Conservation (phyloP, 2,888 invertebrate species). For the Aquatica leii region DNA sequence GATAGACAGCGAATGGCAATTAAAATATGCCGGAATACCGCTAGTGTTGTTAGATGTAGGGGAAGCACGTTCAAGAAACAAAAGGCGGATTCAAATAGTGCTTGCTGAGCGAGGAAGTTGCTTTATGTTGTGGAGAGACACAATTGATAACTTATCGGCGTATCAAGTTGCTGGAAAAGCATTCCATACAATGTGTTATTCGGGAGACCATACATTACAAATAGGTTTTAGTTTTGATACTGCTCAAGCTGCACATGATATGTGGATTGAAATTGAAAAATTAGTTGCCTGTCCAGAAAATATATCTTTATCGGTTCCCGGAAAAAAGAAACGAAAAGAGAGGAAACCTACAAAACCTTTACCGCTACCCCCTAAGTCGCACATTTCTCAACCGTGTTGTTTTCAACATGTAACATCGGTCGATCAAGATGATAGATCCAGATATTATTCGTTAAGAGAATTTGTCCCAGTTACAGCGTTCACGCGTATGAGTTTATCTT, state of each 20-base stretch:
- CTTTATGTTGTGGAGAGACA: slow-evolving; percentile 83
- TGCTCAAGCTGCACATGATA: slow-evolving; percentile 73
- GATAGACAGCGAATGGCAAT: slow-evolving; percentile 70
- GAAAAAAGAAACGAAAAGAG: slow-evolving; percentile 65
- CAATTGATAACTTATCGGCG: slow-evolving; percentile 79
- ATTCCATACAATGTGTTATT: slow-evolving; percentile 84
- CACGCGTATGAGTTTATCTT: slow-evolving; percentile 36
- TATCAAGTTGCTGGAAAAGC: slow-evolving; percentile 76
- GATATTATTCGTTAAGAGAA: slow-evolving; percentile 74
- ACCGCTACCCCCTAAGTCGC: slow-evolving; percentile 76
- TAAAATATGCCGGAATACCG: slow-evolving; percentile 81
- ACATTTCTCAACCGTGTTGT: slow-evolving; percentile 85
- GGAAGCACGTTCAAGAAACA: slow-evolving; percentile 73
- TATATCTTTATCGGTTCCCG: slow-evolving; percentile 71
- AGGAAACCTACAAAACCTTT: slow-evolving; percentile 65
- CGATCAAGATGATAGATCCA: slow-evolving; percentile 70
- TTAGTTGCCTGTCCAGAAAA: slow-evolving; percentile 81
- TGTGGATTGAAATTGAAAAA: slow-evolving; percentile 73
- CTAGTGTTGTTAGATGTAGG: slow-evolving; percentile 80
- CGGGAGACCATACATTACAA: slow-evolving; percentile 77
- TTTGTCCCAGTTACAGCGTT: slow-evolving; percentile 61
- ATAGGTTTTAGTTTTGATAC: slow-evolving; percentile 85
- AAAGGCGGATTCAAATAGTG: slow-evolving; percentile 62
- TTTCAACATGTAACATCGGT: slow-evolving; percentile 85
- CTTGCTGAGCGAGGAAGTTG: slow-evolving; percentile 72